Evolutionary conservation across 2,113 vertebrate genomes (phyloP), one percentile per base, ranked within the genome.

Genomic region (Colossoma macropomum): DNA sequence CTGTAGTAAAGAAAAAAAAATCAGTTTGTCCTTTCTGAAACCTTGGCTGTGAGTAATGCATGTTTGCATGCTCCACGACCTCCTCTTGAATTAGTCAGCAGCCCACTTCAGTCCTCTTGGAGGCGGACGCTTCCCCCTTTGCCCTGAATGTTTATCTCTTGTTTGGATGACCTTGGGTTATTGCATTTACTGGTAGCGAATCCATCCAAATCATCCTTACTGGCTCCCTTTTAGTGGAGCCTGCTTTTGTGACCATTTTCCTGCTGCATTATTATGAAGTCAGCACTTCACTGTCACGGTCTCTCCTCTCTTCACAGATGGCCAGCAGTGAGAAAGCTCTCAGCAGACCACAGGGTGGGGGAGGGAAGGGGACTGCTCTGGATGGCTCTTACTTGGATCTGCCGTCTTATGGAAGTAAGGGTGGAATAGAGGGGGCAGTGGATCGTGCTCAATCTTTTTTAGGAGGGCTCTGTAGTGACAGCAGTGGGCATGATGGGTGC

Each of bases 21-120:
- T 77, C 70, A 89, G 79, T 86, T 87, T 89, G 88, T 88, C 92
- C 86, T 90, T 85, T 87, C 88, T 84, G 91, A 87, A 62, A 77
- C 81, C 34, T 87, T 89, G 86, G 81, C 85, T 91, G 90, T 93
- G 89, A 94, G 89, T 92, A 91, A 92, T 93, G 91, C 80, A 82
- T 90, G 90, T 92, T 93, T 93, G 83, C 85, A 87, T 94, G 91
- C 88, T 89, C 92, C 88, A 63, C 88, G 89, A 92, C 92, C 91
- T 89, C 80, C 75, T 75, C 74, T 81, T 89, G 91, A 91, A 93
- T 93, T 91, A 92, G 87, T 93, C 92, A 90, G 84, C 85, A 86
- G 89, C 89, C 88, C 83, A 75, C 80, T 82, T 85, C 84, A 86
- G 77, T 87, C 86, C 79, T 78, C 69, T 60, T 63, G 79, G 86